phyloP scores from a whole-genome alignment of 2,113 vertebrate species.

The Carassius carassius region DNA sequence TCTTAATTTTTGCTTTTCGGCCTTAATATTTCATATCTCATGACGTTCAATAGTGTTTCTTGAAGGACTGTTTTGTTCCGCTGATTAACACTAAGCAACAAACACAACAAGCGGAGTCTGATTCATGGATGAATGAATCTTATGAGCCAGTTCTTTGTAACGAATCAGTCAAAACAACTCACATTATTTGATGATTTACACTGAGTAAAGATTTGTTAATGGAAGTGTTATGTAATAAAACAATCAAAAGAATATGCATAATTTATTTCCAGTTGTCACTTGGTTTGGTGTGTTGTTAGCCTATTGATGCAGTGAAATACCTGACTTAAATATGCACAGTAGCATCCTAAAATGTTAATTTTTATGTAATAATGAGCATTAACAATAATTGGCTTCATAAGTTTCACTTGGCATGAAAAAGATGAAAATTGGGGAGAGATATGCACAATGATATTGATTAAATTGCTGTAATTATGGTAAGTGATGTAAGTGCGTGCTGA shows the following conservation, averaged over 20 bases:
- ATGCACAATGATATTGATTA: conserved; percentile 15
- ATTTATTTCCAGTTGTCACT: background rate
- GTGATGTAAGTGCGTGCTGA: conserved; percentile 12
- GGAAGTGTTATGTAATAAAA: background rate
- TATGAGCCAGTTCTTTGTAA: background rate
- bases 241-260: background rate
- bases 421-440: background rate
- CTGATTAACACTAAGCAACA: background rate
- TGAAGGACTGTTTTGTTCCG: background rate
- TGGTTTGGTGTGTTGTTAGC: background rate
- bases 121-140: background rate
- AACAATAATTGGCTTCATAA: background rate
- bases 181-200: background rate
- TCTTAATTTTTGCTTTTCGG: background rate
- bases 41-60: background rate
- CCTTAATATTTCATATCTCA: background rate
- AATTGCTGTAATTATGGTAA: background rate
- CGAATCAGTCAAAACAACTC: background rate
- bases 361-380: background rate
- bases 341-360: background rate
- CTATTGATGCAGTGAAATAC: background rate
- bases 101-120: background rate
- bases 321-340: background rate
- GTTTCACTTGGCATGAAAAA: background rate
- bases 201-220: background rate